Percentiles rank a stretch among this genome's conserved stretches.
These are phyloP conservation scores for Arctia plantaginis DNA, from an alignment of 2,888 invertebrate species.

Conservation along the genomic window DNA sequence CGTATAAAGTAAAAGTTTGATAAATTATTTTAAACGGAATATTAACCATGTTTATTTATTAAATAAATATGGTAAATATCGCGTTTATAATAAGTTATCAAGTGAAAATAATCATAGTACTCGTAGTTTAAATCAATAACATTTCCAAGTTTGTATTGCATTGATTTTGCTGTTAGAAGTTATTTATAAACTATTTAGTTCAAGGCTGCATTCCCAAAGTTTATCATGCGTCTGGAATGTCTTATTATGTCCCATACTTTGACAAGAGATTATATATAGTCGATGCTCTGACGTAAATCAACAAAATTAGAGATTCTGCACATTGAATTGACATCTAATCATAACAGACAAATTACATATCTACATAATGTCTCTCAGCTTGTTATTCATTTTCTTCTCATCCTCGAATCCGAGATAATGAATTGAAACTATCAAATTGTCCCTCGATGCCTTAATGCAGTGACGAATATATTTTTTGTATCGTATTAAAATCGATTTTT, in stretches of 20 bases:
- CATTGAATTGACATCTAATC: not conserved
- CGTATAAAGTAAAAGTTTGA: too few species aligned
- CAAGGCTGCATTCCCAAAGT: not conserved
- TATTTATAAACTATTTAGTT: not conserved
- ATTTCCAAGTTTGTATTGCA: too few species aligned
- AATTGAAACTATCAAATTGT: not conserved
- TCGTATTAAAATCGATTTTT: not conserved
- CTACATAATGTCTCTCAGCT: not conserved
- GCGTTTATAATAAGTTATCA: too few species aligned
- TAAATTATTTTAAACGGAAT: too few species aligned
- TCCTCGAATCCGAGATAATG: not conserved
- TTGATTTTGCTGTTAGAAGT: not conserved
- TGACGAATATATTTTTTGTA: too few species aligned
- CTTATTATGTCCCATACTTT: not conserved
- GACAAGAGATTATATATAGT: not conserved
- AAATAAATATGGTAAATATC: too few species aligned
- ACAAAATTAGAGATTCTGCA: not conserved
- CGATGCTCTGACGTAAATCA: not conserved
- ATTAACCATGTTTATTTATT: too few species aligned
- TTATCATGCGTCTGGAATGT: not conserved
- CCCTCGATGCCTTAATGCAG: too few species aligned
- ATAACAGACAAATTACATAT: too few species aligned
- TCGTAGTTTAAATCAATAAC: too few species aligned
- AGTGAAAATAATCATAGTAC: too few species aligned
- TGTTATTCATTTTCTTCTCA: not conserved